A percentile compares a stretch with the other conserved stretches of the same genome.
Evolutionary conservation across 2,888 invertebrate genomes (phyloP).

Genomic region (Iphiclides podalirius): DNA sequence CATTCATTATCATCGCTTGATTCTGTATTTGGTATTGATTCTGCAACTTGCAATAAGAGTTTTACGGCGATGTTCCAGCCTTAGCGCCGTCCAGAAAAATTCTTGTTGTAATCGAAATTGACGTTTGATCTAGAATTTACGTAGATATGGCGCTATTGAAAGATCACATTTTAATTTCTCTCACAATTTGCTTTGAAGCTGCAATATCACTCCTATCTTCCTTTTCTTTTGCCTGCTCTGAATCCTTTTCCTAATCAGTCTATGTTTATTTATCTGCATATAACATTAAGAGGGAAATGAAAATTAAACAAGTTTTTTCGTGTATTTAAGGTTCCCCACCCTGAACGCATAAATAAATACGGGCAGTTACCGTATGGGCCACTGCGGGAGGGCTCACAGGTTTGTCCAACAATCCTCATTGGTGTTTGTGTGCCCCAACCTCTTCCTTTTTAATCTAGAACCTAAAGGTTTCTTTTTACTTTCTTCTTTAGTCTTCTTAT

Average conservation of each 20-base stretch:
- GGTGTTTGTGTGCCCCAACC: constrained; percentile 75
- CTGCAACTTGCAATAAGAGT: constrained; percentile 51
- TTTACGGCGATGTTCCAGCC: constrained; percentile 28
- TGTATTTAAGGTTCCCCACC: constrained; percentile 84
- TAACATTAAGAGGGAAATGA: constrained; percentile 42
- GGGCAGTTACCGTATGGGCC: constrained; percentile 84
- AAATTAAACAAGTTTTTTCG: constrained; percentile 74
- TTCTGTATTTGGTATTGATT: constrained; percentile 32
- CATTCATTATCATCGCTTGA: constrained; percentile 50
- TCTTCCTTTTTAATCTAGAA: constrained; percentile 56
- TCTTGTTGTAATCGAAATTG: constrained; percentile 21
- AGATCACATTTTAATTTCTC: constrained; percentile 34
- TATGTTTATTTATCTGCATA: constrained; percentile 52
- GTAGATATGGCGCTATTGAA: constrained; percentile 15
- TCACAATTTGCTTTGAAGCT: constrained; percentile 49
- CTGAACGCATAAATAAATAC: constrained; percentile 81
- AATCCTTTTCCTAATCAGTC: constrained; percentile 56
- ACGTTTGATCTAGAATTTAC: constrained; percentile 11
- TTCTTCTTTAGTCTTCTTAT: constrained; percentile 39
- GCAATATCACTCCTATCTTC: constrained; percentile 43
- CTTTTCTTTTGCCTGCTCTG: constrained; percentile 35
- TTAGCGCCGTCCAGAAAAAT: constrained; percentile 15
- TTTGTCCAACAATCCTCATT: constrained; percentile 78
- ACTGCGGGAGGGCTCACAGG: constrained; percentile 84
- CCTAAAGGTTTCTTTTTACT: constrained; percentile 39